phyloP scores from a whole-genome alignment of 2,113 vertebrate genomes.

The Haemorhous mexicanus region DNA sequence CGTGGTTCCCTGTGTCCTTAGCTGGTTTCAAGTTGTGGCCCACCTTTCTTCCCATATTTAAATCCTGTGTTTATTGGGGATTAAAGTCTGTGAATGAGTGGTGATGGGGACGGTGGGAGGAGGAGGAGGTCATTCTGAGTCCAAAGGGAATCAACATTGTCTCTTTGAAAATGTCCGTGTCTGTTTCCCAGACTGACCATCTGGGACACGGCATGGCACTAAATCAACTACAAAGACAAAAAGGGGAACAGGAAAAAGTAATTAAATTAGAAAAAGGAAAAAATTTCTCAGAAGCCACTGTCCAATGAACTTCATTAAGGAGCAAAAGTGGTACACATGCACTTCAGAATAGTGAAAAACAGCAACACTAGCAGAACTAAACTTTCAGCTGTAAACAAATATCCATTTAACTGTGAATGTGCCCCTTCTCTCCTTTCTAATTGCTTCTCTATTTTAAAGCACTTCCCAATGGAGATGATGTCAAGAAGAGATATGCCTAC shows the following conservation, averaged over 20 bases:
- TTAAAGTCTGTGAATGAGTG: conserved; percentile 65
- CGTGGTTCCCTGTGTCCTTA: conserved; percentile 28
- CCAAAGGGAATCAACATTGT: conserved; percentile 64
- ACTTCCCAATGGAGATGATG: neutral
- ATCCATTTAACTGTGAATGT: neutral
- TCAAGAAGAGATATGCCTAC: neutral
- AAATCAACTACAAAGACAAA: conserved; percentile 57
- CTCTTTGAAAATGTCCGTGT: conserved; percentile 62
- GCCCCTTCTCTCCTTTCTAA: neutral
- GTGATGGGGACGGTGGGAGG: conserved; percentile 4
- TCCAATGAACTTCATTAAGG: neutral
- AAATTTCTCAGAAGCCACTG: conserved; percentile 1
- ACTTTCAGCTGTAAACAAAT: neutral
- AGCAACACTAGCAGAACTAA: neutral
- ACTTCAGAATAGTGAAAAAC: neutral
- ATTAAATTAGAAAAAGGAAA: conserved; percentile 28
- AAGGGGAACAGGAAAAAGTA: conserved; percentile 2
- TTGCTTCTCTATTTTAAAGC: neutral
- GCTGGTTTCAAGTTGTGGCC: conserved; percentile 45
- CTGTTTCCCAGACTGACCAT: conserved; percentile 70
- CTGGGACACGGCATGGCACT: conserved; percentile 40
- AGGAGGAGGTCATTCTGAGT: conserved; percentile 54
- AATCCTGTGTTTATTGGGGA: conserved; percentile 28
- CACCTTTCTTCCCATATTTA: conserved; percentile 58
- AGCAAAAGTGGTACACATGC: neutral